Conservation (phyloP, 2,113 vertebrate genomes). For the Cyprinus carpio region DNA sequence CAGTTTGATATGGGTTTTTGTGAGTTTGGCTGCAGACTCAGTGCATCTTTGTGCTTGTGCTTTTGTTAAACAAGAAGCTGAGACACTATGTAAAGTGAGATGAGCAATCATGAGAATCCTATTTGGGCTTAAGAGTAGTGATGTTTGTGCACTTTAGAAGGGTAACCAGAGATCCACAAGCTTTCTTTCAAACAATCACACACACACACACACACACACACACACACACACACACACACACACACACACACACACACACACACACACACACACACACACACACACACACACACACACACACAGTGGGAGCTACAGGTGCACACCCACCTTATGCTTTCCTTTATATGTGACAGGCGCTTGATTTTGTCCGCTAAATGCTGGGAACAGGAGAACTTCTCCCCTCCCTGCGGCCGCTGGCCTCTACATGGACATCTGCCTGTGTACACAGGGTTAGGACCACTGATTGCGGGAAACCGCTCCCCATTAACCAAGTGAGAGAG, state of each 20-base stretch:
- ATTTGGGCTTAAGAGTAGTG: neutral
- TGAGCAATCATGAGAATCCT: slow-evolving; percentile 24
- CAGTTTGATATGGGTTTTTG: neutral
- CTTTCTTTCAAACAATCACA: neutral
- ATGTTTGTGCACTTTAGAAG: slow-evolving; percentile 5
- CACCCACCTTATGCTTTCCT: slow-evolving; percentile 16
- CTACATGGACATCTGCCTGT: slow-evolving; percentile 37
- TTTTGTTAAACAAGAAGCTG: slow-evolving; percentile 9
- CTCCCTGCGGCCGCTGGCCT: slow-evolving; percentile 38
- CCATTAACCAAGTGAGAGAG: slow-evolving; percentile 40
- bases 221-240: neutral
- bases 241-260: neutral
- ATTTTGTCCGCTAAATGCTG: slow-evolving; percentile 3
- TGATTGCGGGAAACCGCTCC: slow-evolving; percentile 51
- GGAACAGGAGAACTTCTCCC: slow-evolving; percentile 42
- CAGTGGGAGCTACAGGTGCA: slow-evolving; percentile 42
- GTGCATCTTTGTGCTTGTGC: neutral
- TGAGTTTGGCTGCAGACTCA: neutral
- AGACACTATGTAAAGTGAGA: slow-evolving; percentile 13
- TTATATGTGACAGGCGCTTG: slow-evolving; percentile 15
- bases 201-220: neutral
- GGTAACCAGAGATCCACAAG: slow-evolving; percentile 4
- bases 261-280: neutral
- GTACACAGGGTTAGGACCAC: slow-evolving; percentile 37
- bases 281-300: neutral